Conservation (phyloP, 2,888 invertebrate species). For the Dyspetes luteomarginatus region DNA sequence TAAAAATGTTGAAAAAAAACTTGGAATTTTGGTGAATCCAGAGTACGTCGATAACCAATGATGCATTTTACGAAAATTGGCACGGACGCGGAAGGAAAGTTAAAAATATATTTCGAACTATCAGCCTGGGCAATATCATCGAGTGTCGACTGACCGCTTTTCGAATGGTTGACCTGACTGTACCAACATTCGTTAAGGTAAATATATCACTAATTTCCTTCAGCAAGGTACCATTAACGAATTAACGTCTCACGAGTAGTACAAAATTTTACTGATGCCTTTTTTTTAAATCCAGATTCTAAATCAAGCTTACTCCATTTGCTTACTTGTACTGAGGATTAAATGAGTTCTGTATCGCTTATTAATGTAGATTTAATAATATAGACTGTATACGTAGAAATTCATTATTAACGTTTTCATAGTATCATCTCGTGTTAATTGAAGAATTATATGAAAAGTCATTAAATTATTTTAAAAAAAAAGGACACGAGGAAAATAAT, state of each 20-base stretch:
- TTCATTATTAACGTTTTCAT: slow-evolving; percentile 67
- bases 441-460: too few relatives aligned
- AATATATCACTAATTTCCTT: background rate
- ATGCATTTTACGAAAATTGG: slow-evolving; percentile 70
- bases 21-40: slow-evolving; percentile 29
- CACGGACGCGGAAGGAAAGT: slow-evolving; percentile 41
- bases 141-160: slow-evolving; percentile 65
- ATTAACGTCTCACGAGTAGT: background rate
- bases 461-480: slow-evolving; percentile 64
- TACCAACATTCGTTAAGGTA: slow-evolving; percentile 72
- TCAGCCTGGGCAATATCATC: slow-evolving; percentile 64
- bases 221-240: background rate
- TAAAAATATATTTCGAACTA: slow-evolving; percentile 55
- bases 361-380: background rate
- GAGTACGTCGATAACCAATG: slow-evolving; percentile 68
- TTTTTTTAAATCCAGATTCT: slow-evolving; percentile 24
- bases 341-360: background rate
- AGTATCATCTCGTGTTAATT: too few relatives aligned
- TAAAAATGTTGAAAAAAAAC: background rate
- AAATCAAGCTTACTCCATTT: slow-evolving; percentile 47
- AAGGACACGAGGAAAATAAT: slow-evolving; percentile 58
- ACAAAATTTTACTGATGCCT: background rate
- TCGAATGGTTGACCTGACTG: slow-evolving; percentile 66
- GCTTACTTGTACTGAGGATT: slow-evolving; percentile 34
- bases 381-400: background rate